A percentile compares a stretch with the other conserved stretches of the same genome.
phyloP scores from a whole-genome alignment of 2,797 vertebrate species.

The Yasuhikotakia modesta region DNA sequence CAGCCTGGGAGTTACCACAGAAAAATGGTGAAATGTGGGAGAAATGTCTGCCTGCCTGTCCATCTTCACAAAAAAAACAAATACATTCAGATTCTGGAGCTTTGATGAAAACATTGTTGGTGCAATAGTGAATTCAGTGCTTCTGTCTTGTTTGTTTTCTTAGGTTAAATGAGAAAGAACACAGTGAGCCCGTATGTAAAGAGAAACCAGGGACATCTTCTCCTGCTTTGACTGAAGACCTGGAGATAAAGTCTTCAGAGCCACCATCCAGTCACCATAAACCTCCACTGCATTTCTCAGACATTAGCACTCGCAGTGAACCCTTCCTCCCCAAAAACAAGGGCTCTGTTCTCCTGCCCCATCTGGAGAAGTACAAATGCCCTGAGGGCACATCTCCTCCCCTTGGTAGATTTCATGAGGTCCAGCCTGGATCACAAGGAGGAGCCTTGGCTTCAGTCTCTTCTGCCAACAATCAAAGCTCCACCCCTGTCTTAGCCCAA shows the following conservation, averaged over 20 bases:
- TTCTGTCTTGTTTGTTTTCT: too few relatives aligned
- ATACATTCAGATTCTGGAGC: conserved; percentile 28
- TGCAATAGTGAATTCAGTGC: conserved; percentile 39
- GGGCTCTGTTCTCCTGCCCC: conserved; percentile 70
- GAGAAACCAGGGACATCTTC: conserved; percentile 63
- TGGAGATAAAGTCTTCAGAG: conserved; percentile 71
- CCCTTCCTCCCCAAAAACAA: conserved; percentile 66
- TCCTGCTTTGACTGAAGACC: conserved; percentile 66
- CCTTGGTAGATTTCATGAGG: conserved; percentile 68
- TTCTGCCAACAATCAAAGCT: conserved; percentile 56
- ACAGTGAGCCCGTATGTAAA: conserved; percentile 61
- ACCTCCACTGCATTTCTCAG: conserved; percentile 56
- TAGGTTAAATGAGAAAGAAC: conserved; percentile 75
- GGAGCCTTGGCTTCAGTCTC: conserved; percentile 62
- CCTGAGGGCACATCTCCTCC: conserved; percentile 63
- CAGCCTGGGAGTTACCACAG: conserved; percentile 69
- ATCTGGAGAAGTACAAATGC: conserved; percentile 68
- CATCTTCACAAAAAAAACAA: conserved; percentile 47
- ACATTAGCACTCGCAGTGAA: conserved; percentile 61
- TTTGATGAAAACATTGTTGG: conserved; percentile 49
- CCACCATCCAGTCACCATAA: conserved; percentile 72
- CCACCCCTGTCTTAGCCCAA: conserved; percentile 66
- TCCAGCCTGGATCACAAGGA: conserved; percentile 61
- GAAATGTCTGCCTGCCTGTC: conserved; percentile 55
- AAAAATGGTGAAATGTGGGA: conserved; percentile 60